A percentile compares a stretch with the other conserved stretches of the same genome.
Evolutionary conservation across 1,140 invertebrate species (phyloP).

Genomic region (Eumeta japonica): DNA sequence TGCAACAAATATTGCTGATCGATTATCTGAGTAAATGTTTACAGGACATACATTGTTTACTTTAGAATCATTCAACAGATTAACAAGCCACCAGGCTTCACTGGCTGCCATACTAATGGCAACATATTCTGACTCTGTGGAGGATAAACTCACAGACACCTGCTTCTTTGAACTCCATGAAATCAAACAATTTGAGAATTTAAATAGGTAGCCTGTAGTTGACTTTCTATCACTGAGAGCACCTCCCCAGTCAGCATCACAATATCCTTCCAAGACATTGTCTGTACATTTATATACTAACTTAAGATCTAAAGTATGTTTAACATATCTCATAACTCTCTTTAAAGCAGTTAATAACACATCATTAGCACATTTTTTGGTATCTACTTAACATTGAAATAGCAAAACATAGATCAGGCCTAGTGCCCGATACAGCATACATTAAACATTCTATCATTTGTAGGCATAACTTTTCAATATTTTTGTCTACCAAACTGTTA

Average conservation of each 20-base stretch:
- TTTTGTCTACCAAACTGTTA: not conserved
- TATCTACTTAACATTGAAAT: no score
- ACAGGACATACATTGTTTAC: conserved; percentile 14
- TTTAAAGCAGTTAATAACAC: conserved; percentile 1
- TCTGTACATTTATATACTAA: conserved; percentile 17
- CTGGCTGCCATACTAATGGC: conserved; percentile 29
- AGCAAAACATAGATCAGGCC: conserved; percentile 1
- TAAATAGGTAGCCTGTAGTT: conserved; percentile 23
- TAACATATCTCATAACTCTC: conserved; percentile 1
- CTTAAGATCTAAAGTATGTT: conserved; percentile 11
- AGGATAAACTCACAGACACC: conserved; percentile 30
- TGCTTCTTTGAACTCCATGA: conserved; percentile 42
- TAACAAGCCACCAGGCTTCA: conserved; percentile 34
- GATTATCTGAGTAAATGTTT: conserved; percentile 18
- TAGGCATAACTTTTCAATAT: not conserved
- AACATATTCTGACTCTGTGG: conserved; percentile 49
- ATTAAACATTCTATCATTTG: no score
- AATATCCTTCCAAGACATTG: conserved; percentile 17
- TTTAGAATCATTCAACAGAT: conserved; percentile 18
- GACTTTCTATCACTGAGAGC: conserved; percentile 20
- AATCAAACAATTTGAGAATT: conserved; percentile 23
- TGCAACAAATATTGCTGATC: conserved; percentile 18
- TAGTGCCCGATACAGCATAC: conserved; percentile 1
- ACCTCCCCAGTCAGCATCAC: conserved; percentile 27
- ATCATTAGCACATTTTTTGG: not conserved